phyloP scores from a whole-genome alignment of 92 coral and sea anemone genomes.

The Paramuricea clavata region DNA sequence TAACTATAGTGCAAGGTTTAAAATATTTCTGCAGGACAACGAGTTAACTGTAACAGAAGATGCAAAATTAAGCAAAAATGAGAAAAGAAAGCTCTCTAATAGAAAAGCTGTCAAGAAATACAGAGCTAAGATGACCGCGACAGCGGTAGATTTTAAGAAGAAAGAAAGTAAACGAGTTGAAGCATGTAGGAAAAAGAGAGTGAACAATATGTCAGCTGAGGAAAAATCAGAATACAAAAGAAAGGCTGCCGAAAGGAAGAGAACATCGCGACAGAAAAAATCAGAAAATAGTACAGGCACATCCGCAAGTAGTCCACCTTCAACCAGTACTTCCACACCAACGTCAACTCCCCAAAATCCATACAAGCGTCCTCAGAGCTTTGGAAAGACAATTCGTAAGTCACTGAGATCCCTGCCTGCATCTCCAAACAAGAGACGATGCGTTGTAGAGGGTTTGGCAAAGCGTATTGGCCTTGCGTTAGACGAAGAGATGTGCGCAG shows the following conservation, averaged over 20 bases:
- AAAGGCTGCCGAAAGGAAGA: conserved; percentile 20
- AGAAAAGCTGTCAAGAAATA: conserved; percentile 34
- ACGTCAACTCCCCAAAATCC: conserved; percentile 5
- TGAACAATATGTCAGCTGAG: background rate
- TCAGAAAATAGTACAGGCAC: background rate
- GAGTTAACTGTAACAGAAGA: background rate
- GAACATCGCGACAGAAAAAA: conserved; percentile 10
- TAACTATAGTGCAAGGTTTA: background rate
- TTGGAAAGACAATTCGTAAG: conserved; percentile 30
- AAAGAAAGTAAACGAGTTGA: conserved; percentile 29
- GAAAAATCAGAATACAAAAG: conserved; percentile 5
- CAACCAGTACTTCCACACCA: background rate
- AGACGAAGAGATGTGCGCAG: background rate
- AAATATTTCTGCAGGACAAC: background rate
- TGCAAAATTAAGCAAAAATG: background rate
- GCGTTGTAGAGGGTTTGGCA: conserved; percentile 30
- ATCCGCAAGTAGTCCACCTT: background rate
- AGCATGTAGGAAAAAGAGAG: conserved; percentile 28
- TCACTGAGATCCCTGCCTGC: conserved; percentile 30
- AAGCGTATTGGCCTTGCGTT: conserved; percentile 10
- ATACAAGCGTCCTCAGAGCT: conserved; percentile 34
- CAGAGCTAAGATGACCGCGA: conserved; percentile 13
- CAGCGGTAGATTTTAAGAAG: conserved; percentile 3
- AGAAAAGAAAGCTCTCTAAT: conserved; percentile 21
- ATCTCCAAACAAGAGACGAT: conserved; percentile 28